Evolutionary conservation across 2,888 invertebrate species (phyloP).

Genomic region (Venustoraphidia nigricollis): DNA sequence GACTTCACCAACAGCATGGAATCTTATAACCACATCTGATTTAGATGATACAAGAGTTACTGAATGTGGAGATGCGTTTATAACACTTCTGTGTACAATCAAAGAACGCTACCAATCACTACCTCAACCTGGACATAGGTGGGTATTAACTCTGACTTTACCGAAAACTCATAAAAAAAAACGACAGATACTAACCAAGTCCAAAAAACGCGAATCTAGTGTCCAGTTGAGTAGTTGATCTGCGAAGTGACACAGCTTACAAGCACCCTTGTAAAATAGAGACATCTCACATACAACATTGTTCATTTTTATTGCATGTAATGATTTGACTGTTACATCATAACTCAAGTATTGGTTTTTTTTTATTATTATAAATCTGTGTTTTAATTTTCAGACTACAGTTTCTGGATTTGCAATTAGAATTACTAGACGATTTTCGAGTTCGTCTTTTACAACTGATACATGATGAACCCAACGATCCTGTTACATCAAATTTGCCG

Average conservation of each 20-base stretch:
- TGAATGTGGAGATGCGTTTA: slow-evolving; percentile 77
- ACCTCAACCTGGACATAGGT: slow-evolving; percentile 74
- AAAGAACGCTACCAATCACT: slow-evolving; percentile 71
- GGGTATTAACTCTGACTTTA: slow-evolving; percentile 20
- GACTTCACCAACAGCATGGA: slow-evolving; percentile 39
- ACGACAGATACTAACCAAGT: too few species aligned
- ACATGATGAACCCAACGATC: slow-evolving; percentile 42
- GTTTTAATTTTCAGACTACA: slow-evolving; percentile 39
- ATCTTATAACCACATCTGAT: slow-evolving; percentile 44
- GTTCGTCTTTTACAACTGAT: slow-evolving; percentile 71
- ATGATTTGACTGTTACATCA: too few species aligned
- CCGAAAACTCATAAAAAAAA: not conserved
- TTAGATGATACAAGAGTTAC: slow-evolving; percentile 64
- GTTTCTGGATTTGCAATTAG: slow-evolving; percentile 78
- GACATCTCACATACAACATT: too few species aligned
- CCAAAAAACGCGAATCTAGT: not conserved
- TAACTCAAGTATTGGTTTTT: not conserved
- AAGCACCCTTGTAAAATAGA: too few species aligned
- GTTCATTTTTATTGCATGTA: too few species aligned
- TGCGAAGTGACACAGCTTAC: not conserved
- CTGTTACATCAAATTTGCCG: slow-evolving; percentile 40
- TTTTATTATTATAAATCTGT: slow-evolving; percentile 4
- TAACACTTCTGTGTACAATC: slow-evolving; percentile 70
- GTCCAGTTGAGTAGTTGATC: not conserved
- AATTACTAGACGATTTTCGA: slow-evolving; percentile 81